A percentile compares a stretch with the other conserved stretches of the same genome.
Evolutionary conservation across 2,888 invertebrate species (phyloP).

Genomic region (Pemphredon lugubris): DNA sequence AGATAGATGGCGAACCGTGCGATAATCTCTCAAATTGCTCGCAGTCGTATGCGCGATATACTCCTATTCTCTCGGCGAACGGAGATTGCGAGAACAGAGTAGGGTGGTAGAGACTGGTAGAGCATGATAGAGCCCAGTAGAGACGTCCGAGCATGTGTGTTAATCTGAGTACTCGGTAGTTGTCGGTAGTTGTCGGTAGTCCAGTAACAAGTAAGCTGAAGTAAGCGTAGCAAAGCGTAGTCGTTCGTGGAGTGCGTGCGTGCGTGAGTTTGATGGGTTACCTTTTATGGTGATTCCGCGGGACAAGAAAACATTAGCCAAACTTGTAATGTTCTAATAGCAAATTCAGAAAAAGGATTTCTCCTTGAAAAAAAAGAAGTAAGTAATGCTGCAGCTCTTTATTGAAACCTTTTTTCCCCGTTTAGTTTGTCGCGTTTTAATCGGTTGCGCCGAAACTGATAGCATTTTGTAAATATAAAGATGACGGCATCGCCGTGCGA

Average conservation of each 20-base stretch:
- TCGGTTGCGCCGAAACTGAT: too few relatives aligned
- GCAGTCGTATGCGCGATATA: too few relatives aligned
- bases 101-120: too few relatives aligned
- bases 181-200: too few relatives aligned
- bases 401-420: background rate
- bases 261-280: slow-evolving; percentile 70
- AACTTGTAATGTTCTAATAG: slow-evolving; percentile 69
- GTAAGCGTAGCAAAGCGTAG: too few relatives aligned
- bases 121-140: too few relatives aligned
- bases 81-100: too few relatives aligned
- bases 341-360: slow-evolving; percentile 25
- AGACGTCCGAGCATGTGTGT: too few relatives aligned
- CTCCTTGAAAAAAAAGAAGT: slow-evolving; percentile 57
- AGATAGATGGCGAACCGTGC: too few relatives aligned
- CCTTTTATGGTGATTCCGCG: slow-evolving; percentile 79
- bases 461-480: slow-evolving; percentile 72
- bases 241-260: slow-evolving; percentile 49
- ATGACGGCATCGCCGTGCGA: slow-evolving; percentile 73
- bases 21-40: too few relatives aligned
- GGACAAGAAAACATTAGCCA: slow-evolving; percentile 58
- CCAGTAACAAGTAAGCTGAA: slow-evolving; percentile 29
- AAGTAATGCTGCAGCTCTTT: background rate
- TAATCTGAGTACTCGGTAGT: too few relatives aligned
- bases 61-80: too few relatives aligned
- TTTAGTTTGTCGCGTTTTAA: slow-evolving; percentile 15